Evolutionary conservation across 2,113 vertebrate species (phyloP), one percentile per base, ranked within the genome.

Genomic region (Cichladusa arquata): DNA sequence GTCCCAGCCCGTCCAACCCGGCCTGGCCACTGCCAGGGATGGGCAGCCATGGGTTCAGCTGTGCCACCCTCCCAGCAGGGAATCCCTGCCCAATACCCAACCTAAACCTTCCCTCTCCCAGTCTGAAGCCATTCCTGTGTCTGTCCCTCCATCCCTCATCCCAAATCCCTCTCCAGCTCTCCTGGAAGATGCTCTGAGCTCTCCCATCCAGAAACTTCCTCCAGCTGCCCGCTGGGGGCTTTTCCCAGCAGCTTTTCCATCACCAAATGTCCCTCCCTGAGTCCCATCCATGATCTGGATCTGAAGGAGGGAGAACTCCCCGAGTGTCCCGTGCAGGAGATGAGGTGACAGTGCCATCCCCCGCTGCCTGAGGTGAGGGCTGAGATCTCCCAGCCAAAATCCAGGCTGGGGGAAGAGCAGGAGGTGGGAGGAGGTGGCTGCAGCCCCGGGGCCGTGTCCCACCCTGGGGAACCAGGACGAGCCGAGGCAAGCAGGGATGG

Each of bases 401-500:
- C 48, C 48, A 26, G 48, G 48, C 48, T 50, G 48, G 48, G 14
- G 48, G 24, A 25, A 25, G 14, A 50, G 48, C 48, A 50, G 48
- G 25, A 50, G 23, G 29, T 40, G 12, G 82, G 72, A 81, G 86
- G 64, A 67, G 93, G 81, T 14, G 22, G 56, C 87, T 19, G 36
- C 50, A 47, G 83, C 2, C 0, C 31, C 12, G 2, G 15, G 77
- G 64, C 83, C 33, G 0, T 48, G 94, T 77, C 36, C 6, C 19
- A 48, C 33, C 72, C 56, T 0, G 4, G 51, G 45, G 70, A 9
- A 15, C 4, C 28, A 26, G 81, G 80, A 48, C 88, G 64, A 91
- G 95, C 92, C 94, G 14, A 33, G 92, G 73, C 92, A 85, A 33
- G 92, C 48, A 3, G 0, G 24, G 79, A 17, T 0, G 20, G 65